Evolutionary conservation across 2,113 vertebrate species (phyloP).

Genomic region (Pleuronectes platessa): DNA sequence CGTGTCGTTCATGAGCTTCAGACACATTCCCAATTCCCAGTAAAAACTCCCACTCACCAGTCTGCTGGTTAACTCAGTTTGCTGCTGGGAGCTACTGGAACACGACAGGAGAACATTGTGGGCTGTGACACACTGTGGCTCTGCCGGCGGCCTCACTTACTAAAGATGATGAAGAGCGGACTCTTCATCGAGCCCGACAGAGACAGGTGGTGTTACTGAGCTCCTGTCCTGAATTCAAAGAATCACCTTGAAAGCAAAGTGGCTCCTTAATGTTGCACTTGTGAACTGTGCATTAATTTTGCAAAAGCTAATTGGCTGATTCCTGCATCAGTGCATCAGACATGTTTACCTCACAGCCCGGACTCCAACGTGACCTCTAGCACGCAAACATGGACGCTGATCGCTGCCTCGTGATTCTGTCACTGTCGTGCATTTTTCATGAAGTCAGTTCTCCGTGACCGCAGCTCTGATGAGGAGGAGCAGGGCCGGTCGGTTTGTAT

Average conservation of each 20-base stretch:
- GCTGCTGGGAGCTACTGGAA: too few relatives aligned
- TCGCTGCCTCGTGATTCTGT: slow-evolving; percentile 36
- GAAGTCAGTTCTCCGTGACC: slow-evolving; percentile 45
- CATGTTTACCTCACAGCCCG: neutral
- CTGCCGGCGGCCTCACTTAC: neutral
- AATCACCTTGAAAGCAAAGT: slow-evolving; percentile 46
- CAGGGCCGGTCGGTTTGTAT: slow-evolving; percentile 40
- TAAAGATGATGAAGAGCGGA: neutral
- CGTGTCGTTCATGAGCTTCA: too few relatives aligned
- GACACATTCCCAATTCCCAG: too few relatives aligned
- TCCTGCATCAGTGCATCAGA: neutral
- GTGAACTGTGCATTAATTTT: slow-evolving; percentile 9
- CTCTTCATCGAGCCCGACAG: neutral
- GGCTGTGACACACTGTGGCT: neutral
- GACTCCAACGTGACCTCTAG: neutral
- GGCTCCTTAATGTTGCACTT: neutral
- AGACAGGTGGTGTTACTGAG: neutral
- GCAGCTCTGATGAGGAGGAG: slow-evolving; percentile 43
- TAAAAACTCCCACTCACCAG: too few relatives aligned
- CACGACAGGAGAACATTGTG: too few relatives aligned
- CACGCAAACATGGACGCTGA: slow-evolving; percentile 41
- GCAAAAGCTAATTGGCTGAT: slow-evolving; percentile 23
- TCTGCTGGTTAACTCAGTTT: too few relatives aligned
- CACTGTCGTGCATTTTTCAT: slow-evolving; percentile 47
- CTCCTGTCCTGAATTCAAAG: slow-evolving; percentile 27